phyloP scores from a whole-genome alignment of 2,797 vertebrate genomes.

The Momotus momota region DNA sequence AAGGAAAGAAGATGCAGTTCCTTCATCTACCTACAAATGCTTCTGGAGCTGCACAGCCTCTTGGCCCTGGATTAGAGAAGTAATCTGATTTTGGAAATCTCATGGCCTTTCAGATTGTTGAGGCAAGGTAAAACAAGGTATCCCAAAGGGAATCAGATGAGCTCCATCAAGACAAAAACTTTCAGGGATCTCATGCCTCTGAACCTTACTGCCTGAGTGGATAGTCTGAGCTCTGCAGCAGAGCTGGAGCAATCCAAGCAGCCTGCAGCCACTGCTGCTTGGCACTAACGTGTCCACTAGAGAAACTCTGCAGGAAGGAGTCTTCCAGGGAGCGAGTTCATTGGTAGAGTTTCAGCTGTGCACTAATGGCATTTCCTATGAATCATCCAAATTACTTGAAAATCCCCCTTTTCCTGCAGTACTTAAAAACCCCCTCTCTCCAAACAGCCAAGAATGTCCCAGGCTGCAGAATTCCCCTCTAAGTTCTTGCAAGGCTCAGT shows the following conservation, averaged over 20 bases:
- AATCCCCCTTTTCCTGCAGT: constrained; percentile 79
- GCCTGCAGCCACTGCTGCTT: constrained; percentile 80
- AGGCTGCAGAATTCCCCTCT: constrained; percentile 79
- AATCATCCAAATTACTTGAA: constrained; percentile 2
- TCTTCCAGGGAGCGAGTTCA: constrained; percentile 77
- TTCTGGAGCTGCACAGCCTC: constrained; percentile 77
- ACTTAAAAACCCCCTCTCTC: constrained; percentile 77
- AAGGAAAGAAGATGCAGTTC: constrained; percentile 36
- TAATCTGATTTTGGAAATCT: constrained; percentile 83
- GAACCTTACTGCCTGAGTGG: constrained; percentile 78
- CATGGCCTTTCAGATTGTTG: constrained; percentile 76
- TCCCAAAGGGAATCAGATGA: constrained; percentile 82
- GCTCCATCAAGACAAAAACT: constrained; percentile 78
- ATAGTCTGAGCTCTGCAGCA: constrained; percentile 80
- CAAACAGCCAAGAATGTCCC: constrained; percentile 75
- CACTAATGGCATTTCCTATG: constrained; percentile 76
- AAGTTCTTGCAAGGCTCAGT: constrained; percentile 79
- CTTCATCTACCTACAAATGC: constrained; percentile 83
- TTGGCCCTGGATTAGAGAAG: constrained; percentile 80
- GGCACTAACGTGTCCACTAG: constrained; percentile 78
- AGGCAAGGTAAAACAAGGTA: constrained; percentile 77
- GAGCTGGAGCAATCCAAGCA: constrained; percentile 64
- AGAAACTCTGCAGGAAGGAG: constrained; percentile 54
- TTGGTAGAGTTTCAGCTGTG: constrained; percentile 81
- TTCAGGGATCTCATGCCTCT: constrained; percentile 76